A percentile compares a stretch with the other conserved stretches of the same genome.
Evolutionary conservation across 2,797 vertebrate genomes (phyloP).

Genomic region (Onychomys leucogaster): DNA sequence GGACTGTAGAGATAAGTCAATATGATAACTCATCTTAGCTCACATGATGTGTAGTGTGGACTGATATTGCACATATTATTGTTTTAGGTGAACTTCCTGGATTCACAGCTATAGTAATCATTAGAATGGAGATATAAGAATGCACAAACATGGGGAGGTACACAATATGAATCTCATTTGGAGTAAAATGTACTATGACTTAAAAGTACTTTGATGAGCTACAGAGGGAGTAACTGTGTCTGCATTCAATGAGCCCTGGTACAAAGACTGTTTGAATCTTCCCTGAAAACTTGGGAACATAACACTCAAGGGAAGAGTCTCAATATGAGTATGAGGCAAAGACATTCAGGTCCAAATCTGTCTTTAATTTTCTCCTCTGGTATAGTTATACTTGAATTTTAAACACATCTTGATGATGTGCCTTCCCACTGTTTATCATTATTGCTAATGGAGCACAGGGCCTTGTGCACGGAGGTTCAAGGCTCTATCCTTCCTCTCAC

Average conservation of each 20-base stretch:
- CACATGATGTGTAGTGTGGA: neutral
- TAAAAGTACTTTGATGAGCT: neutral
- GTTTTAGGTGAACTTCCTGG: neutral
- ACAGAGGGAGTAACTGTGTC: neutral
- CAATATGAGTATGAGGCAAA: neutral
- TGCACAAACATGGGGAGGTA: neutral
- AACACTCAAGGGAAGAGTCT: neutral
- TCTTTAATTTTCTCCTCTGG: neutral
- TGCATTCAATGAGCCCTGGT: accelerated
- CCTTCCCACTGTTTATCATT: too few relatives aligned
- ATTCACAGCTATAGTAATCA: neutral
- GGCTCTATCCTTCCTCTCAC: too few relatives aligned
- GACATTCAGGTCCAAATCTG: too few relatives aligned
- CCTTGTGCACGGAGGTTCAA: too few relatives aligned
- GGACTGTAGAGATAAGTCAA: neutral
- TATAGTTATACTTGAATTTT: neutral
- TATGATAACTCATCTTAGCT: neutral
- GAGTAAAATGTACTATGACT: neutral
- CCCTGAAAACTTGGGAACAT: neutral
- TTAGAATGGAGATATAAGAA: neutral
- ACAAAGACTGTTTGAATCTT: neutral
- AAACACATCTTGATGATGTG: neutral
- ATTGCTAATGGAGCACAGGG: too few relatives aligned
- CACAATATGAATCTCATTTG: neutral
- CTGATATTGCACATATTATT: neutral